These are phyloP conservation scores for Arge pagana DNA, from an alignment of 2,888 invertebrate genomes.

Conservation along the genomic window DNA sequence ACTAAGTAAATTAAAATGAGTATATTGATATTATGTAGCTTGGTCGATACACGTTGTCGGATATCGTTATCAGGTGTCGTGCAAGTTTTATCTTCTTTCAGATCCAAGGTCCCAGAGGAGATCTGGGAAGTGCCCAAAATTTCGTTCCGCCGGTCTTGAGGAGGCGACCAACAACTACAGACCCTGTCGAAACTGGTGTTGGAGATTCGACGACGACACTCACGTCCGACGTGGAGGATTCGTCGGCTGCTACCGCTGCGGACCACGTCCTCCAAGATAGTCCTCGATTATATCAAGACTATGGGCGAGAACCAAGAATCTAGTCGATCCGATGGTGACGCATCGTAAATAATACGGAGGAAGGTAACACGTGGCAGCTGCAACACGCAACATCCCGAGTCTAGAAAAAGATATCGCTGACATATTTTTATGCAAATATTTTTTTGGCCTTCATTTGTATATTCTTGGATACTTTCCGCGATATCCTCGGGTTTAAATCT, in stretches of 20 bases:
- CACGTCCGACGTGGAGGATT: constrained; percentile 34
- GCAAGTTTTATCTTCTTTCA: no score
- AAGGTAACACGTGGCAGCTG: no score
- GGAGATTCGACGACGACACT: constrained; percentile 39
- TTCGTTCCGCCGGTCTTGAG: constrained; percentile 52
- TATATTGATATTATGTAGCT: no score
- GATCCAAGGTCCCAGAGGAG: constrained; percentile 46
- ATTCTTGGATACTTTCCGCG: no score
- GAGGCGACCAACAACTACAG: constrained; percentile 38
- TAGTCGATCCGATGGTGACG: constrained; percentile 33
- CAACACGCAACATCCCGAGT: no score
- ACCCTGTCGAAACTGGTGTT: constrained; percentile 41
- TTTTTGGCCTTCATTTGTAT: no score
- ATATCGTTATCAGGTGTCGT: background rate
- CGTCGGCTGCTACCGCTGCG: constrained; percentile 33
- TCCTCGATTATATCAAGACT: constrained; percentile 53
- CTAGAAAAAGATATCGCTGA: no score
- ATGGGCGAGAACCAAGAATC: constrained; percentile 44
- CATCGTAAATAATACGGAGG: no score
- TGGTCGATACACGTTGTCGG: no score
- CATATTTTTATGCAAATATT: no score
- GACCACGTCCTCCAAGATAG: constrained; percentile 41
- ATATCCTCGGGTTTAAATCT: no score
- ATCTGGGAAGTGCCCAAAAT: constrained; percentile 50
- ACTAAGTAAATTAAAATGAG: no score